Evolutionary conservation across 2,113 vertebrate species (phyloP).

Genomic region (Rhineura floridana): DNA sequence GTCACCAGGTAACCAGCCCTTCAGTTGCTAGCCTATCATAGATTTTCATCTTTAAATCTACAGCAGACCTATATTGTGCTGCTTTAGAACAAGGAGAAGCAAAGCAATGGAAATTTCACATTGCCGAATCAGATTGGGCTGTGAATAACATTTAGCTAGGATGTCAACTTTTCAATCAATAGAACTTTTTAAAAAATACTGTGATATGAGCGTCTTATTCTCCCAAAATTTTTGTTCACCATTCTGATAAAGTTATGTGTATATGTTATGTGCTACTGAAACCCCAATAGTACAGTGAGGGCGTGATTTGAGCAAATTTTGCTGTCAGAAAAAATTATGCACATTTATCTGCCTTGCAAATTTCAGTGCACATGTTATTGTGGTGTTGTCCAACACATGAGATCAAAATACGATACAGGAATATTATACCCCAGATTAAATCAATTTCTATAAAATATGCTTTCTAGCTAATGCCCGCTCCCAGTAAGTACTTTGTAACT

Average conservation of each 20-base stretch:
- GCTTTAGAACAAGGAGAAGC: no score
- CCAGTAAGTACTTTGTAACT: neutral
- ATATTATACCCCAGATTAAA: neutral
- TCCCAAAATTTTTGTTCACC: neutral
- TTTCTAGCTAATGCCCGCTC: neutral
- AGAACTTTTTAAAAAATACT: neutral
- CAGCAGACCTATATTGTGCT: neutral
- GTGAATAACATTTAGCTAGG: slow-evolving; percentile 7
- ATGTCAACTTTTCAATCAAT: neutral
- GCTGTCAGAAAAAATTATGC: neutral
- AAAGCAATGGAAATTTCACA: neutral
- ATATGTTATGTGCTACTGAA: neutral
- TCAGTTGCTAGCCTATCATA: neutral
- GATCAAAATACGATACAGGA: neutral
- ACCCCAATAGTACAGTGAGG: neutral
- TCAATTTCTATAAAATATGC: neutral
- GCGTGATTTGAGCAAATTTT: neutral
- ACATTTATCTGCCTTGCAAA: neutral
- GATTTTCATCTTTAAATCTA: neutral
- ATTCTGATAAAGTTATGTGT: neutral
- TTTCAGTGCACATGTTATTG: neutral
- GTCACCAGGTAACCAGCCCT: no score
- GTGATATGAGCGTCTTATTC: no score
- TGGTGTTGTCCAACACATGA: neutral
- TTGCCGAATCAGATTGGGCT: neutral